Conservation (phyloP, 2,888 invertebrate species). For the Drosophila cracens region DNA sequence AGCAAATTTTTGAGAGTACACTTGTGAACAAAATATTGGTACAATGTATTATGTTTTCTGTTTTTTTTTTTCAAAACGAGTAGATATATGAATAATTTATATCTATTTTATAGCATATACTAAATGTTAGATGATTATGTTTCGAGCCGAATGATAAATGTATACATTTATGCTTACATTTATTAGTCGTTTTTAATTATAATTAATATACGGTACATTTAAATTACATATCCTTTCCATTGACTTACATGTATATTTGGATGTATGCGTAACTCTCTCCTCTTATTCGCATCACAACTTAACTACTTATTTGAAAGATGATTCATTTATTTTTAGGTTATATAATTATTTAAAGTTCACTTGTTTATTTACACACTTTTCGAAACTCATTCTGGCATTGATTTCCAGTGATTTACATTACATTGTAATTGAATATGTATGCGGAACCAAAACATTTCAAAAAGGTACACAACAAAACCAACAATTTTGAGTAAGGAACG, state of each 20-base stretch:
- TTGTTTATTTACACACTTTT: background rate
- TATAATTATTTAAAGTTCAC: background rate
- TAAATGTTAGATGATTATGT: background rate
- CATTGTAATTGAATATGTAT: slow-evolving; percentile 41
- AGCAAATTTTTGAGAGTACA: slow-evolving; percentile 14
- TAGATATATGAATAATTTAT: background rate
- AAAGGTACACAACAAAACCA: slow-evolving; percentile 2
- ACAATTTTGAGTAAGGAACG: slow-evolving; percentile 15
- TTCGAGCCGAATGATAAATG: background rate
- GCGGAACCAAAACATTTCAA: slow-evolving; percentile 41
- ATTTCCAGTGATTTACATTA: slow-evolving; percentile 6
- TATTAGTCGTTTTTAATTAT: background rate
- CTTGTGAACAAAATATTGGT: slow-evolving; percentile 17
- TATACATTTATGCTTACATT: background rate
- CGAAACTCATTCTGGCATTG: background rate
- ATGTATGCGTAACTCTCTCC: background rate
- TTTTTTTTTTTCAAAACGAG: background rate
- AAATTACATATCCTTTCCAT: background rate
- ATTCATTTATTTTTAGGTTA: background rate
- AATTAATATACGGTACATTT: background rate
- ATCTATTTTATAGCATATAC: background rate
- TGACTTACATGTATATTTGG: background rate
- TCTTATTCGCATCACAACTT: background rate
- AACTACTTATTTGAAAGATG: background rate
- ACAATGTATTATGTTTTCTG: no score